Conservation (phyloP, 2,888 invertebrate species). For the Lottia gigantea region DNA sequence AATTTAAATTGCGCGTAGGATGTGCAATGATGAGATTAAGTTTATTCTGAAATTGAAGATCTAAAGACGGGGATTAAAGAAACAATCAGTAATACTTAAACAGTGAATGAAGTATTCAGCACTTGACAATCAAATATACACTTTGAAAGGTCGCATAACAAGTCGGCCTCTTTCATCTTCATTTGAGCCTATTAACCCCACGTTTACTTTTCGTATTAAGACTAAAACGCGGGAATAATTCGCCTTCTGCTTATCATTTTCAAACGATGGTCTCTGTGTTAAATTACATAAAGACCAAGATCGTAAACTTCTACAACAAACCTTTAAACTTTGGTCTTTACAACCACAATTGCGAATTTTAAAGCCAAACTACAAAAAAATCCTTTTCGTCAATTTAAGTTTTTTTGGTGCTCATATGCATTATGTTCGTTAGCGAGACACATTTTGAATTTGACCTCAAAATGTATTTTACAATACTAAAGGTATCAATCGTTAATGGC, state of each 20-base stretch:
- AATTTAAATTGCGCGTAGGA: background rate
- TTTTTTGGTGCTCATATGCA: no score
- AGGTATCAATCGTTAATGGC: no score
- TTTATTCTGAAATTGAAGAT: slow-evolving; percentile 4
- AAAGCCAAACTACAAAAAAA: no score
- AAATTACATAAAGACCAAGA: background rate
- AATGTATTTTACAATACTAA: no score
- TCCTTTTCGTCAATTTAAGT: no score
- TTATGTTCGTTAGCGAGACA: no score
- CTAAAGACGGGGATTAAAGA: background rate
- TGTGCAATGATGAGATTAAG: background rate
- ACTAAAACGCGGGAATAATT: slow-evolving; percentile 6
- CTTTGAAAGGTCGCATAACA: slow-evolving; percentile 8
- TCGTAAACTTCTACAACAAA: no score
- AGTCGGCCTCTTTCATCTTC: slow-evolving; percentile 15
- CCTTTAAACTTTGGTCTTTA: no score
- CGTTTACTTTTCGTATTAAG: slow-evolving; percentile 19
- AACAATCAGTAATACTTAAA: background rate
- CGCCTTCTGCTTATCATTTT: slow-evolving; percentile 8
- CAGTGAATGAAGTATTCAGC: background rate
- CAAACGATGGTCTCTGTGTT: background rate
- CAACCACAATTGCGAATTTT: no score
- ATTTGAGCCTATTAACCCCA: slow-evolving; percentile 18
- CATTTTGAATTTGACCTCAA: no score
- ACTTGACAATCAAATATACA: background rate